phyloP scores from a whole-genome alignment of 1,140 invertebrate genomes.

The Onthophagus taurus region DNA sequence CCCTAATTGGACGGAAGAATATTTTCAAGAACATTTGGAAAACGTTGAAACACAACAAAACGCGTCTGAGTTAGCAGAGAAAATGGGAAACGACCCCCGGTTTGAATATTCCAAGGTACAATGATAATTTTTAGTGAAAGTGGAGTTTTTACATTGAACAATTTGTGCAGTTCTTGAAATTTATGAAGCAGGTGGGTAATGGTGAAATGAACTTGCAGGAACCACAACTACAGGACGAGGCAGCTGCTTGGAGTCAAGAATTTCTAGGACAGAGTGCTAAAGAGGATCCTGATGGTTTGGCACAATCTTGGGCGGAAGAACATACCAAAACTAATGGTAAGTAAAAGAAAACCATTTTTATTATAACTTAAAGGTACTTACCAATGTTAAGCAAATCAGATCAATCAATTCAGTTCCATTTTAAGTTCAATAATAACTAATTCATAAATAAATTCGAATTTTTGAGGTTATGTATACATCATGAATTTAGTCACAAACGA shows the following conservation, averaged over 20 bases:
- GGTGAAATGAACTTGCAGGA: constrained; percentile 45
- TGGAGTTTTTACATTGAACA: neutral
- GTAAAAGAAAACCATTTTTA: too few species aligned
- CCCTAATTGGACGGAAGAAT: constrained; percentile 15
- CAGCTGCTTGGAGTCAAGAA: constrained; percentile 46
- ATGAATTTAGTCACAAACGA: too few species aligned
- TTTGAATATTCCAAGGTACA: constrained; percentile 57
- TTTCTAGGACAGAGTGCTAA: constrained; percentile 31
- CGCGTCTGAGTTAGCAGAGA: constrained; percentile 45
- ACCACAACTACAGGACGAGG: constrained; percentile 36
- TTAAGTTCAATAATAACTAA: too few species aligned
- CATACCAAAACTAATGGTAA: constrained; percentile 16
- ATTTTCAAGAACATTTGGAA: constrained; percentile 24
- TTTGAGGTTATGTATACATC: too few species aligned
- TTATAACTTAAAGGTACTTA: too few species aligned
- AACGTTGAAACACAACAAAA: constrained; percentile 43
- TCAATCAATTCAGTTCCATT: too few species aligned
- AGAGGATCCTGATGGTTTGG: constrained; percentile 25
- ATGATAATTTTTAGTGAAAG: constrained; percentile 1
- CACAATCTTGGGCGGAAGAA: constrained; percentile 23
- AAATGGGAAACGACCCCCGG: constrained; percentile 52
- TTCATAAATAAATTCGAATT: too few species aligned
- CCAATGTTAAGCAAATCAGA: too few species aligned
- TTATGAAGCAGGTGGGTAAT: constrained; percentile 70
- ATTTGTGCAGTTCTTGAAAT: constrained; percentile 66